Evolutionary conservation across 1,140 invertebrate genomes (phyloP), one percentile per base, ranked within the genome.

Genomic region (Adoxophyes honmai): DNA sequence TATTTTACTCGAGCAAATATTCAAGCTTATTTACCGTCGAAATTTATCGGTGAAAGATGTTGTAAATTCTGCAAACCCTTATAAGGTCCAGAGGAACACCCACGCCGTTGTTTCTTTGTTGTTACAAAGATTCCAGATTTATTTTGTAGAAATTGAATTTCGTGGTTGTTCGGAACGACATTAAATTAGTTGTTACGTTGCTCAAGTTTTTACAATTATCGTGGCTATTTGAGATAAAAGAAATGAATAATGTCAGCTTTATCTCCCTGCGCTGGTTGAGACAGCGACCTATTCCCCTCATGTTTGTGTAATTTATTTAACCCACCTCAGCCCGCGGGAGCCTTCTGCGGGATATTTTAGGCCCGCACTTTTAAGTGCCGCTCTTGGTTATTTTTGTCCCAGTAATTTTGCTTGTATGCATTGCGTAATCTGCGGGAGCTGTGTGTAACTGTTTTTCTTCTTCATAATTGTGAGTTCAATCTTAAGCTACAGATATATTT

Each of bases 261-360:
- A 28, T 28, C 21, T 28, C 21, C 21, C 2, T 28, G 21, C 21
- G 21, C 10, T 48, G 42, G 42, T 18, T 48, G 42, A 28, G 42
- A 48, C 42, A 48, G 16, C 28, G 16, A n/a, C 28, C 18, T 48
- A 48, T 48, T 48, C 42, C 42, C 14, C 42, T 48, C 39, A 48
- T 48, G 42, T 48, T 48, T 48, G 11, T 33, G 42, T 48, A 48
- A 48, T 48, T 48, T 48, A 18, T 48, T 48, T 48, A 48, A 48
- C 42, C 42, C 42, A 48, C 18, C 42, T 48, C 42, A 48, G 42
- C 16, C 21, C 21, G 21, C 21, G 21, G 21, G 21, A 28, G 21
- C 21, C 21, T 28, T 48, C 21, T 18, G 21, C 10, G 18, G 21
- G 7, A 33, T 48, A 13, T 33, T 48, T 44, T 42, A 9, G 9